phyloP scores from a whole-genome alignment of 1,140 invertebrate genomes.

The Drosophila eugracilis region DNA sequence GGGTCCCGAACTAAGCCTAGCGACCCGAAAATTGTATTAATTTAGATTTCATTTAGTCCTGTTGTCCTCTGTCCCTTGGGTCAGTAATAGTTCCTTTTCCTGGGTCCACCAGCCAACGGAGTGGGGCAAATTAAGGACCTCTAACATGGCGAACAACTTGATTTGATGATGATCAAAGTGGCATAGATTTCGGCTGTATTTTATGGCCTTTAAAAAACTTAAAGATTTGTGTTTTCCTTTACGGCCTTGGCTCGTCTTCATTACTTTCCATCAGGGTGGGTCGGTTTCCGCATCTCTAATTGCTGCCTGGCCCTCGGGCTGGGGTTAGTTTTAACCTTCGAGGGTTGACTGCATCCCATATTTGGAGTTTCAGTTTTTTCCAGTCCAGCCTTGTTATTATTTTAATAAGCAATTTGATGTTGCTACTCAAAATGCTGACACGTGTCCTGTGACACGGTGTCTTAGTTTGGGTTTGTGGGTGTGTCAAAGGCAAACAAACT shows the following conservation, averaged over 20 bases:
- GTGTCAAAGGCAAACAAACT: slow-evolving; percentile 35
- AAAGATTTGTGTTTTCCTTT: slow-evolving; percentile 19
- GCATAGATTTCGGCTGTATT: slow-evolving; percentile 23
- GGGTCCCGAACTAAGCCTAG: slow-evolving; percentile 10
- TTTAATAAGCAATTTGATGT: slow-evolving; percentile 71
- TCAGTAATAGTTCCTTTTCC: slow-evolving; percentile 47
- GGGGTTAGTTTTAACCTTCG: slow-evolving; percentile 53
- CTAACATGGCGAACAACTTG: slow-evolving; percentile 18
- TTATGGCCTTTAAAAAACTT: slow-evolving; percentile 52
- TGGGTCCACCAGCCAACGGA: slow-evolving; percentile 7
- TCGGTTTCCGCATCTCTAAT: slow-evolving; percentile 52
- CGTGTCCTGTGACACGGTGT: slow-evolving; percentile 42
- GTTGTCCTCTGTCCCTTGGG: slow-evolving; percentile 49
- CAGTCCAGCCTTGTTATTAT: slow-evolving; percentile 65
- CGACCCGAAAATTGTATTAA: slow-evolving; percentile 78
- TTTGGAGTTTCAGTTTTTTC: slow-evolving; percentile 36
- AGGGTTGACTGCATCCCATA: slow-evolving; percentile 51
- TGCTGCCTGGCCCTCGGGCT: slow-evolving; percentile 18
- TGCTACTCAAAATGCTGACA: slow-evolving; percentile 65
- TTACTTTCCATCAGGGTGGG: slow-evolving; percentile 74
- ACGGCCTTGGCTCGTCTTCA: slow-evolving; percentile 59
- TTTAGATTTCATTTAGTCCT: slow-evolving; percentile 75
- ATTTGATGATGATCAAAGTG: slow-evolving; percentile 66
- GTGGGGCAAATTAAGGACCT: neutral
- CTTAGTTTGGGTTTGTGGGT: slow-evolving; percentile 5